Percentiles rank a stretch among this genome's conserved stretches.
Evolutionary conservation across 2,797 vertebrate genomes (phyloP).

Genomic region (Pipistrellus nathusii): DNA sequence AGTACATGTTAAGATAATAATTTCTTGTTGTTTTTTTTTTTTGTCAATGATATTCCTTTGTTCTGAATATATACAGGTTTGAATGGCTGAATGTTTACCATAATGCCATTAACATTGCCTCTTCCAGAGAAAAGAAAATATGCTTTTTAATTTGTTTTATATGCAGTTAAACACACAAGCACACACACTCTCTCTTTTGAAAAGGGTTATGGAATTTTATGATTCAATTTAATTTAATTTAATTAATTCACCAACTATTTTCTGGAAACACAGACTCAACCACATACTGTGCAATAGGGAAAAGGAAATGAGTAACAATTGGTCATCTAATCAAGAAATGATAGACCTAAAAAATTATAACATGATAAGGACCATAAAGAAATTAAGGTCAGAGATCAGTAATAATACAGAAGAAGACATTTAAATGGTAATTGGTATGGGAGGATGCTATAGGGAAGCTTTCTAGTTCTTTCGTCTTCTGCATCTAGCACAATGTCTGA

Average conservation of each 20-base stretch:
- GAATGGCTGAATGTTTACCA: not conserved
- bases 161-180: not conserved
- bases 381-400: not conserved
- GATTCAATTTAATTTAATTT: constrained; percentile 45
- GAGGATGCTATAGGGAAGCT: not conserved
- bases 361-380: not conserved
- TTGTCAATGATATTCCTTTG: constrained; percentile 6
- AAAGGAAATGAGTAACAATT: constrained; percentile 25
- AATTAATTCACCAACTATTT: constrained; percentile 54
- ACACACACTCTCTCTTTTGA: not conserved
- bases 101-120: not conserved
- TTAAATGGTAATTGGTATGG: not conserved
- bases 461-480: not conserved
- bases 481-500: not conserved
- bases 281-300: not conserved
- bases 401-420: not conserved
- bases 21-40: not conserved
- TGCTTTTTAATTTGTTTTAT: constrained; percentile 45
- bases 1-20: not conserved
- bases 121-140: not conserved
- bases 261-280: not conserved
- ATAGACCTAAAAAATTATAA: not conserved
- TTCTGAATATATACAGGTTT: not conserved
- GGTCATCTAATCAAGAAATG: not conserved
- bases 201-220: constrained; percentile 26